Evolutionary conservation across 2,888 invertebrate genomes (phyloP), one percentile per base, ranked within the genome.

Genomic region (Mesoligia furuncula): DNA sequence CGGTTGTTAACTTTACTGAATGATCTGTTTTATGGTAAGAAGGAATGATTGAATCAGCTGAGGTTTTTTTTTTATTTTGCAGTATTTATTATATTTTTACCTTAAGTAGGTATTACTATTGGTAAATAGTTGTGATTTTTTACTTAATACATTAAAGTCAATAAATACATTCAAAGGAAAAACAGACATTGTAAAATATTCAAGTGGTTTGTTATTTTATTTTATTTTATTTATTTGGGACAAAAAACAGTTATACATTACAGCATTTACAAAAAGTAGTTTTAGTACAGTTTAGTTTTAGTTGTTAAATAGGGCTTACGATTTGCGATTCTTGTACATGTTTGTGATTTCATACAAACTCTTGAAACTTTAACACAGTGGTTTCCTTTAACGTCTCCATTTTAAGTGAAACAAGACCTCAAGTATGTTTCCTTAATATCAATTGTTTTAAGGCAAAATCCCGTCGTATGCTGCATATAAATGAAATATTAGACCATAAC

Each of bases 401-500:
- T 74, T 74, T 36, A 66, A 64, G 6, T 67, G 76, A 65, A 87
- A 87, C 77, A 74, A 72, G 73, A 77, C 76, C 80, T 78, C 61
- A 75, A 66, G 51, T 24, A 61, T 39, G 69, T 87, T 84, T 79
- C 54, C 77, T 65, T 65, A 75, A 71, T 69, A 75, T 67, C 70
- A 66, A 77, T 80, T 81, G 77, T 80, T 86, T 86, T 81, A 77
- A 72, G 54, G 67, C 62, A 73, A 77, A 87, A 86, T 68, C 59
- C 42, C 62, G 59, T 73, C 74, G 75, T 70, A 70, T 51, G 64
- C 15, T 78, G 89, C 89, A 90, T 91, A 89, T 86, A 89, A 89
- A 89, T 85, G 84, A 87, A 88, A 84, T 85, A 91, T 90, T 90
- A 89, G 81, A 80, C 87, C 88, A 74, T 89, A 90, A 85, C 79